A percentile compares a stretch with the other conserved stretches of the same genome.
These are phyloP conservation scores for Cynaeus angustus DNA, from an alignment of 2,888 invertebrate genomes.

Conservation along the genomic window DNA sequence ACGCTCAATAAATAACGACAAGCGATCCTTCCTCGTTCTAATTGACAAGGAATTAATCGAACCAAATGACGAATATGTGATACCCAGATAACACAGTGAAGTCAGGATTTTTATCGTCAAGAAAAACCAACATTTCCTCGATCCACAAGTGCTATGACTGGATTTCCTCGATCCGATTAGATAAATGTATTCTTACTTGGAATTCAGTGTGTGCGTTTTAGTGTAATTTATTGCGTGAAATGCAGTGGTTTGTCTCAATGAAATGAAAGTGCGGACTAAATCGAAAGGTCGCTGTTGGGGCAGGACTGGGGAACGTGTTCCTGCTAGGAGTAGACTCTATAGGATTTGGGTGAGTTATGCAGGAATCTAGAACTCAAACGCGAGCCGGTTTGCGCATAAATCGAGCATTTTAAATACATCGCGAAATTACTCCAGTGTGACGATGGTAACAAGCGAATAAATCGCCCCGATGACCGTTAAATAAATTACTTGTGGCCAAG, in stretches of 20 bases:
- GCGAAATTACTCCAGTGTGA: conserved; percentile 12
- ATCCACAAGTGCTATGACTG: conserved; percentile 14
- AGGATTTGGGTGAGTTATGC: conserved; percentile 65
- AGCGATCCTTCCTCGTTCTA: neutral
- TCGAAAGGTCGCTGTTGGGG: conserved; percentile 58
- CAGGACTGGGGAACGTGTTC: conserved; percentile 55
- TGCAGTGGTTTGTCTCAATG: conserved; percentile 49
- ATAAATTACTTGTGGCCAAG: conserved; percentile 10
- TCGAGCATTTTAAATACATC: conserved; percentile 1
- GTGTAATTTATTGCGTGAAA: conserved; percentile 34
- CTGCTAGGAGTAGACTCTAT: conserved; percentile 63
- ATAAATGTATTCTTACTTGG: conserved; percentile 4
- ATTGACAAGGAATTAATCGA: conserved; percentile 7
- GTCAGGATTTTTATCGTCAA: neutral
- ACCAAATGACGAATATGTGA: neutral
- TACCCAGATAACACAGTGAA: neutral
- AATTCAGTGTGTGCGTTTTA: conserved; percentile 8
- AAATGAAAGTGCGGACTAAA: conserved; percentile 56
- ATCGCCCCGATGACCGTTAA: too few relatives aligned
- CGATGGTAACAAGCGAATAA: conserved; percentile 12
- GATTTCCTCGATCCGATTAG: conserved; percentile 32
- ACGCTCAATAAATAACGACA: conserved; percentile 12
- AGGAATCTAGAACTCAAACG: neutral
- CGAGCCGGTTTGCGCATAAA: neutral
- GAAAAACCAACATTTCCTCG: conserved; percentile 37